Evolutionary conservation across 2,888 invertebrate species (phyloP).

Genomic region (Tubulanus polymorphus): DNA sequence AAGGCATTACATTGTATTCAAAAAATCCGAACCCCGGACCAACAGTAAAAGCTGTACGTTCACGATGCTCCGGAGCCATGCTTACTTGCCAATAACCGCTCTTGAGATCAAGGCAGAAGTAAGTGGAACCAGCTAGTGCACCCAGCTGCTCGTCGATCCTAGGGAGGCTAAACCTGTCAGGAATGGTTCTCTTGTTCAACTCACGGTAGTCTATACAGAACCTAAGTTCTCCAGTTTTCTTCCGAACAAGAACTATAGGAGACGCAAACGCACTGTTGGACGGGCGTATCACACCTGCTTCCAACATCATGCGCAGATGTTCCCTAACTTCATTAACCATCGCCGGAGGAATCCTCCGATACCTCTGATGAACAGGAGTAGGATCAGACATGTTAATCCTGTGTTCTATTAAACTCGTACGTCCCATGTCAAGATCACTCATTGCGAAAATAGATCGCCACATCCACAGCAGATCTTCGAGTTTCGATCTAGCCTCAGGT

Average conservation of each 20-base stretch:
- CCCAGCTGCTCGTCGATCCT: conserved; percentile 16
- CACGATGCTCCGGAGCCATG: conserved; percentile 3
- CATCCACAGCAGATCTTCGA: too few species aligned
- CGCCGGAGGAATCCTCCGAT: conserved; percentile 17
- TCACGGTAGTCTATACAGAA: conserved; percentile 20
- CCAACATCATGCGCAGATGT: conserved; percentile 15
- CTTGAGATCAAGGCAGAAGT: conserved; percentile 13
- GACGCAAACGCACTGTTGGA: conserved; percentile 19
- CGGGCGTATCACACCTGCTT: conserved; percentile 13
- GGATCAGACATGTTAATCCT: conserved; percentile 16
- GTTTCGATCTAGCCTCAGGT: too few species aligned
- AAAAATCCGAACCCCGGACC: conserved; percentile 8
- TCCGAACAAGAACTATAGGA: conserved; percentile 18
- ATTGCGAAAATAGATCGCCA: conserved; percentile 17
- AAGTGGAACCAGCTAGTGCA: conserved; percentile 10
- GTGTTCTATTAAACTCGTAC: conserved; percentile 13
- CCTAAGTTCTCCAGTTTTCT: conserved; percentile 12
- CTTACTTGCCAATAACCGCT: conserved; percentile 19
- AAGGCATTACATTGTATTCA: conserved; percentile 3
- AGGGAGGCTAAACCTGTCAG: conserved; percentile 14
- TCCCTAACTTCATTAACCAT: conserved; percentile 13
- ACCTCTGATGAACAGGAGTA: conserved; percentile 15
- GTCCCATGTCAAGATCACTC: conserved; percentile 16
- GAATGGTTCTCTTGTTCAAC: conserved; percentile 14
- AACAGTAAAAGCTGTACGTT: conserved; percentile 8